Evolutionary conservation across 2,113 vertebrate genomes (phyloP).

Genomic region (Azemiops feae): DNA sequence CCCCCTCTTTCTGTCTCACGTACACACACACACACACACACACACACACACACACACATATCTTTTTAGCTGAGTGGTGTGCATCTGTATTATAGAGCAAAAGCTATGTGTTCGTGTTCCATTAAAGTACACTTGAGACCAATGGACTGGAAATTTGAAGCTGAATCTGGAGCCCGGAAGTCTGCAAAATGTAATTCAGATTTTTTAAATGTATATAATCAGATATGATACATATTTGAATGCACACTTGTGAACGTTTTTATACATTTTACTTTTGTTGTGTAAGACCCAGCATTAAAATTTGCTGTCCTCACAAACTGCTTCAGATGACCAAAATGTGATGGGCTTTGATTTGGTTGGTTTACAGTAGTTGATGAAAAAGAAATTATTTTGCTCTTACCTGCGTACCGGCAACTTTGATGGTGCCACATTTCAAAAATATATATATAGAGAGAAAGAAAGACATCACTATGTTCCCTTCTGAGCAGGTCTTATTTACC

Average conservation of each 20-base stretch:
- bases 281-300: too few relatives aligned
- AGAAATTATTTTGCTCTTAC: neutral
- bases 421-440: neutral
- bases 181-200: slow-evolving; percentile 3
- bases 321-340: neutral
- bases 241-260: neutral
- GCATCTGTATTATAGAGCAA: neutral
- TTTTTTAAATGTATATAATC: neutral
- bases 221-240: neutral
- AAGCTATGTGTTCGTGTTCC: neutral
- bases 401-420: neutral
- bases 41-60: neutral
- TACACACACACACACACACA: neutral
- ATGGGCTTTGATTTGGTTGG: neutral
- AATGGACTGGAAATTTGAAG: neutral
- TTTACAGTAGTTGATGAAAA: neutral
- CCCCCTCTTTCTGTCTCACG: neutral
- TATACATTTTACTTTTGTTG: neutral
- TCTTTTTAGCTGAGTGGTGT: neutral
- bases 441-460: neutral
- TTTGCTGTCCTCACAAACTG: neutral
- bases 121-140: neutral
- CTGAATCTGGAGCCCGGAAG: neutral
- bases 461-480: neutral
- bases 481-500: neutral